These are phyloP conservation scores for Syrrhaptes paradoxus DNA, from an alignment of 2,113 vertebrate genomes.

Conservation along the genomic window DNA sequence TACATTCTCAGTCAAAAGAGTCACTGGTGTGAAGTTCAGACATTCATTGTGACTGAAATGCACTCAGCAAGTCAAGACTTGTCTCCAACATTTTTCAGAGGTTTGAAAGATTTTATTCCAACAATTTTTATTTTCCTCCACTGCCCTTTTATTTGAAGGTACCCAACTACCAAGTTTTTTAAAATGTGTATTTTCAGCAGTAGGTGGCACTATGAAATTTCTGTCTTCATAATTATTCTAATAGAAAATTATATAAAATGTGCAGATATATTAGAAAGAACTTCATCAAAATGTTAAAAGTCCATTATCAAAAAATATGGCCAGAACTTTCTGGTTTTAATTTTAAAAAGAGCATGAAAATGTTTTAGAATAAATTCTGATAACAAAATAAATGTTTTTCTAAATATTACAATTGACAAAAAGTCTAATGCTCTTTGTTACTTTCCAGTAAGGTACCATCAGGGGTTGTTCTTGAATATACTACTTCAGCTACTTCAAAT, in stretches of 20 bases:
- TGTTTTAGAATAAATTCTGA: not conserved
- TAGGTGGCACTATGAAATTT: slow-evolving; percentile 64
- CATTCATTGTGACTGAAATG: not conserved
- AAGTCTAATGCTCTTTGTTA: not conserved
- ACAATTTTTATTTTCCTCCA: not conserved
- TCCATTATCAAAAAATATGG: not conserved
- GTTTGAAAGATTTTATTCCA: not conserved
- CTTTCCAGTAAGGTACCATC: not conserved
- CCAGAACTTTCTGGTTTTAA: not conserved
- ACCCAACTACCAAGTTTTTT: not conserved
- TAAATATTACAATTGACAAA: not conserved
- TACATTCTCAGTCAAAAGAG: not conserved
- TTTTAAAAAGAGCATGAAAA: not conserved
- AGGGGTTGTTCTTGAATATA: not conserved
- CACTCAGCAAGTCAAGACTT: not conserved
- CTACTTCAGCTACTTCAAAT: not conserved
- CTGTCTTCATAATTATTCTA: not conserved
- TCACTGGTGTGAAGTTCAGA: not conserved
- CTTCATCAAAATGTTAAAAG: not conserved
- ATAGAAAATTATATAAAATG: not conserved
- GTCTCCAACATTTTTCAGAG: not conserved
- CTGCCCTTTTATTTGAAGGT: not conserved
- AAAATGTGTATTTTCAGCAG: slow-evolving; percentile 40
- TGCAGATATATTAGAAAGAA: not conserved
- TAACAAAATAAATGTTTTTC: not conserved